Evolutionary conservation across 2,888 invertebrate species (phyloP).

Genomic region (Cataglyphis livida): DNA sequence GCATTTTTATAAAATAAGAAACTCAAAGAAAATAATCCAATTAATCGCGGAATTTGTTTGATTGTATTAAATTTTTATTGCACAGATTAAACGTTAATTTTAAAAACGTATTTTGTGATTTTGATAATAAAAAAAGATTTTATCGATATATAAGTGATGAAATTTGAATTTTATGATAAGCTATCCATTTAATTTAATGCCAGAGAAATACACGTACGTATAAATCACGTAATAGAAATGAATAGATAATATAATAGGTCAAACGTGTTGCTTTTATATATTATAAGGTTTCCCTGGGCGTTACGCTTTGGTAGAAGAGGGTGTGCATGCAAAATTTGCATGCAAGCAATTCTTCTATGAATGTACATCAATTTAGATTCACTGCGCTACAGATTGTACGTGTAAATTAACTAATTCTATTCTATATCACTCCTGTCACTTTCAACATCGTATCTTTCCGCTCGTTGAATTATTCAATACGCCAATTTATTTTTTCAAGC

Average conservation of each 20-base stretch:
- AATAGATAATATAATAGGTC: conserved; percentile 20
- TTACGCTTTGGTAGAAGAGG: conserved; percentile 3
- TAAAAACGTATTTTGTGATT: background rate
- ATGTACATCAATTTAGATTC: background rate
- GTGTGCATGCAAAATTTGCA: background rate
- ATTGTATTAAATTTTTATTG: background rate
- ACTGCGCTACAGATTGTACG: background rate
- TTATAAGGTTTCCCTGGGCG: conserved; percentile 71
- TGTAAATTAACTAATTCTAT: conserved; percentile 8
- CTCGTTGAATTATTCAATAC: background rate
- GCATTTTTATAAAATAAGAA: background rate
- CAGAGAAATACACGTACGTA: background rate
- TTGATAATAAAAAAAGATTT: background rate
- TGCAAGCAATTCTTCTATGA: background rate
- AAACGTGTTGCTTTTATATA: conserved; percentile 10
- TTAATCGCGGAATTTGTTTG: background rate
- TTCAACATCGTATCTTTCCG: background rate
- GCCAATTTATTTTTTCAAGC: background rate
- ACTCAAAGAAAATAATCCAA: background rate
- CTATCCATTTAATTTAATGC: background rate
- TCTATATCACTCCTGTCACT: background rate
- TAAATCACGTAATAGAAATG: background rate
- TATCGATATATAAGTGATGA: background rate
- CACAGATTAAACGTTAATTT: background rate
- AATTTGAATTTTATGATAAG: background rate